A percentile compares a stretch with the other conserved stretches of the same genome.
Conservation (phyloP, 2,113 vertebrate genomes). For the Oenanthe melanoleuca region DNA sequence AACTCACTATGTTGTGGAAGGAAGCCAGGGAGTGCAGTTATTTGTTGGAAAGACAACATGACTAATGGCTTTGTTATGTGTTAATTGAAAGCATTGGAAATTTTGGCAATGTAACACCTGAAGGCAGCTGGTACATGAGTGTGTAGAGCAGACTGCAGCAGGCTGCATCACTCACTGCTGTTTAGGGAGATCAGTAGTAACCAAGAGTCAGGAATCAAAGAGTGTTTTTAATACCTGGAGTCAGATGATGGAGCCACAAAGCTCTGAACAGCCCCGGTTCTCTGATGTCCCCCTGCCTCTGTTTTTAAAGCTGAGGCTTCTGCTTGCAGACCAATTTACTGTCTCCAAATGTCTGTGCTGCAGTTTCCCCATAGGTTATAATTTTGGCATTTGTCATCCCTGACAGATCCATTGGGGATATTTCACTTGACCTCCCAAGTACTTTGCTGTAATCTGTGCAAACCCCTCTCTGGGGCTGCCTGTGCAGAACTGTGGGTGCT, state of each 20-base stretch:
- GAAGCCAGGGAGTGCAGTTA: slow-evolving; percentile 5
- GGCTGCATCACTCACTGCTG: background rate
- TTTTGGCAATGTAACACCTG: background rate
- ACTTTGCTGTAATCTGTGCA: background rate
- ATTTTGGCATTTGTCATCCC: background rate
- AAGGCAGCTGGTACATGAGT: background rate
- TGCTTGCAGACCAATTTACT: background rate
- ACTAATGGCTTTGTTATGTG: background rate
- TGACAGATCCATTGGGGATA: background rate
- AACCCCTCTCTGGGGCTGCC: background rate
- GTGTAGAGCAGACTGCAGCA: background rate
- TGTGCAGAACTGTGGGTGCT: background rate
- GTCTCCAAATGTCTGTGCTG: background rate
- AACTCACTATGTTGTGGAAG: background rate
- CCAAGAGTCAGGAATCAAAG: background rate
- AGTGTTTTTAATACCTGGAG: background rate
- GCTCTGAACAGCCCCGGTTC: background rate
- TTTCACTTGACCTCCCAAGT: background rate
- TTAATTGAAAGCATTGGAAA: background rate
- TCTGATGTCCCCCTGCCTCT: background rate
- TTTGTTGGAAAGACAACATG: background rate
- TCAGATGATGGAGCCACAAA: background rate
- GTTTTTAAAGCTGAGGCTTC: background rate
- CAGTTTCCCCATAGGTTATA: background rate
- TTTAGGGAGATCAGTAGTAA: background rate